Percentiles rank a stretch among this genome's conserved stretches.
phyloP scores from a whole-genome alignment of 2,797 vertebrate species.

The Telmatherina bonti region DNA sequence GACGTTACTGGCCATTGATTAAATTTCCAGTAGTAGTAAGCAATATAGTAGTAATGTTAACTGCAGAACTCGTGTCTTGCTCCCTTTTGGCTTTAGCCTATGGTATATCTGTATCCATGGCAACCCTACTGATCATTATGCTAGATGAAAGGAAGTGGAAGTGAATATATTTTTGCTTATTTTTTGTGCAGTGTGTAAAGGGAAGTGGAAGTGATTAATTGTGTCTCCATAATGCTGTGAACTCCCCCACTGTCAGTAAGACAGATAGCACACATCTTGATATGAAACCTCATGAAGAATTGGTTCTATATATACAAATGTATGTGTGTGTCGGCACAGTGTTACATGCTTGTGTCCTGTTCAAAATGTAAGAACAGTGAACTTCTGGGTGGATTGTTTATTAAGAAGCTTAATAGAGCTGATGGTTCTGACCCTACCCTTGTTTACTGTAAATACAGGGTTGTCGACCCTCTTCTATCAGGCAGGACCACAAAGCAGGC shows the following conservation, averaged over 20 bases:
- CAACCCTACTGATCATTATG: no score
- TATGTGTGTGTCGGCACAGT: neutral
- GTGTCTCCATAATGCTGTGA: constrained; percentile 44
- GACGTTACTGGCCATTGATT: no score
- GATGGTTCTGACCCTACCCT: neutral
- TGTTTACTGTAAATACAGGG: neutral
- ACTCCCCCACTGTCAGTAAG: constrained; percentile 26
- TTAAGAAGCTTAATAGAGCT: neutral
- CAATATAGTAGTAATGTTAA: no score
- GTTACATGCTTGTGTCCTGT: neutral
- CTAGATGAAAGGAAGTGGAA: no score
- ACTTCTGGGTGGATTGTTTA: neutral
- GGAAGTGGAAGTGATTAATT: constrained; percentile 33
- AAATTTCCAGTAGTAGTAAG: no score
- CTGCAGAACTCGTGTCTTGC: no score
- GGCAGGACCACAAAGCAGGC: neutral
- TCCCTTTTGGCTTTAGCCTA: no score
- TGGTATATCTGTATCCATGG: no score
- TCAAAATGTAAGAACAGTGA: no score
- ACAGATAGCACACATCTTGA: neutral
- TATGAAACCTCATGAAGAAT: neutral
- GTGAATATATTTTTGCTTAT: no score
- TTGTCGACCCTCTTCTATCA: neutral
- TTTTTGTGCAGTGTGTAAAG: constrained; percentile 33
- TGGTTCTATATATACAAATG: neutral